A percentile compares a stretch with the other conserved stretches of the same genome.
These are phyloP conservation scores for Oryzias woworae DNA, from an alignment of 2,113 vertebrate genomes.

Conservation along the genomic window DNA sequence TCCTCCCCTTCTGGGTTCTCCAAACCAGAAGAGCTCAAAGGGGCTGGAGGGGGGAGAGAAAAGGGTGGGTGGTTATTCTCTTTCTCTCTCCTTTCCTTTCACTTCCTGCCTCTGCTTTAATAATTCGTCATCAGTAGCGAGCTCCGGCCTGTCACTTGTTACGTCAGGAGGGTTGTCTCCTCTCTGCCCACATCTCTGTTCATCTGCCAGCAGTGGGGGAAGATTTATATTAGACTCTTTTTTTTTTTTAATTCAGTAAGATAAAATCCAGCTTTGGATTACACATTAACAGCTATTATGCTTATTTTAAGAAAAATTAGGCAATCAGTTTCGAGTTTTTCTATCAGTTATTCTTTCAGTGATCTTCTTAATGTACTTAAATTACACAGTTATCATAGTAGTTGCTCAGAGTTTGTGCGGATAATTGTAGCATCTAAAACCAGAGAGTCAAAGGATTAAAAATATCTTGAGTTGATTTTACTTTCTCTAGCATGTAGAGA, in stretches of 20 bases:
- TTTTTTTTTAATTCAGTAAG: conserved; percentile 31
- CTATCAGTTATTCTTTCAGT: neutral
- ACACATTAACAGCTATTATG: neutral
- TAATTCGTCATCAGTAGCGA: conserved; percentile 51
- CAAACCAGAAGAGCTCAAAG: conserved; percentile 38
- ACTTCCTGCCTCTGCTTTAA: conserved; percentile 62
- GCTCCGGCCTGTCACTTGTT: conserved; percentile 36
- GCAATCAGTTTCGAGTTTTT: neutral
- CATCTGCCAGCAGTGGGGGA: conserved; percentile 19
- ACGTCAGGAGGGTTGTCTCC: conserved; percentile 39
- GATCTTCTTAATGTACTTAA: too few relatives aligned
- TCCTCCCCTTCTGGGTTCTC: conserved; percentile 54
- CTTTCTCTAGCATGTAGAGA: too few relatives aligned
- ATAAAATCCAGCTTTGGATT: conserved; percentile 27
- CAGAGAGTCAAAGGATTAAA: too few relatives aligned
- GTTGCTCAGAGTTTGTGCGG: too few relatives aligned
- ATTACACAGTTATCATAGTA: too few relatives aligned
- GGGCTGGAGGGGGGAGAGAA: neutral
- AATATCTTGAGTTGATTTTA: too few relatives aligned
- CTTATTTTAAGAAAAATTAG: too few relatives aligned
- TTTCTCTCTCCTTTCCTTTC: conserved; percentile 65
- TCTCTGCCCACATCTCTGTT: conserved; percentile 31
- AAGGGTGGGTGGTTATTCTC: conserved; percentile 32
- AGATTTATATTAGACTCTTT: conserved; percentile 15
- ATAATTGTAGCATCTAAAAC: too few relatives aligned